Conservation (phyloP, 1,140 invertebrate species). For the Bombus pascuorum region DNA sequence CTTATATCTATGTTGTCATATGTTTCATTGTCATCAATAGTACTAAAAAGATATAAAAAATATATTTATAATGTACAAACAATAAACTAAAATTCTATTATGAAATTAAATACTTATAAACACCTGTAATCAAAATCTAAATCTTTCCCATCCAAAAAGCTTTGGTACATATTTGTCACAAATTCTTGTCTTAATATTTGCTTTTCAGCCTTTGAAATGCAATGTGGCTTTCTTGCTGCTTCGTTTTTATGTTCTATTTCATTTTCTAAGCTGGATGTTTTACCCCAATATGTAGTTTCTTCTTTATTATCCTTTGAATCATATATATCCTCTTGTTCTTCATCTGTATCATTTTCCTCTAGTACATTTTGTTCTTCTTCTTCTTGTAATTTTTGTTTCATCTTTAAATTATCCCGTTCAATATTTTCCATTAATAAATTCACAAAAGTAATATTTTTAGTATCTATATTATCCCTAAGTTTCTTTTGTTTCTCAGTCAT, state of each 20-base stretch:
- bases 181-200: slow-evolving; percentile 92
- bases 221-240: slow-evolving; percentile 17
- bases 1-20: slow-evolving; percentile 90
- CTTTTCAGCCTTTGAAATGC: slow-evolving; percentile 81
- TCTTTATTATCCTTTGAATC: slow-evolving; percentile 24
- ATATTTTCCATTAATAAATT: slow-evolving; percentile 87
- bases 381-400: slow-evolving; percentile 85
- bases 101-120: slow-evolving; percentile 35
- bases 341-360: slow-evolving; percentile 70
- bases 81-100: not conserved
- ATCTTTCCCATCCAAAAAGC: slow-evolving; percentile 93
- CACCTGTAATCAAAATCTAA: slow-evolving; percentile 91
- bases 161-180: slow-evolving; percentile 92
- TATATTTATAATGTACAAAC: slow-evolving; percentile 5
- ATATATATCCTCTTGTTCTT: slow-evolving; percentile 71
- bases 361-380: slow-evolving; percentile 74
- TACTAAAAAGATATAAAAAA: slow-evolving; percentile 71
- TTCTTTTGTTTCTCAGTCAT: slow-evolving; percentile 89
- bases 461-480: slow-evolving; percentile 83
- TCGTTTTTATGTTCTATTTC: slow-evolving; percentile 1
- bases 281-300: slow-evolving; percentile 53
- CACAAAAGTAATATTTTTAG: slow-evolving; percentile 86
- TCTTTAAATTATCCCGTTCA: slow-evolving; percentile 86
- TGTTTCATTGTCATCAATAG: slow-evolving; percentile 89
- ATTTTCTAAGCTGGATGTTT: slow-evolving; percentile 20